Base-by-base conservation (phyloP, 37 sponge, comb jelly and placozoan genomes). In the Lycopodina hypogea region DNA sequence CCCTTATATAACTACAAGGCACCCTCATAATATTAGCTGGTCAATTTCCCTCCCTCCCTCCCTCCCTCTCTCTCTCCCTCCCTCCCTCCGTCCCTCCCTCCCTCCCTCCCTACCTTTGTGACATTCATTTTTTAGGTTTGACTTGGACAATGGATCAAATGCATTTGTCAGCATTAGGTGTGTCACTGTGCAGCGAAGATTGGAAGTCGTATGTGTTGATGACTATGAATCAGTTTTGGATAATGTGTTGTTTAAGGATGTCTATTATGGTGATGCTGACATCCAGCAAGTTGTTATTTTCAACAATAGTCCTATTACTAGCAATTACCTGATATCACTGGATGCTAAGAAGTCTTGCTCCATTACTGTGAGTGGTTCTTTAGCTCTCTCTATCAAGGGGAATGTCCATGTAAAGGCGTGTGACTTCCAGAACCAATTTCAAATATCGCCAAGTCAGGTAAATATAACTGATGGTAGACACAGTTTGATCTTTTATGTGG, bases 221-320 rank as follows among this genome's bases (percentile, higher is more conserved):
- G 66, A 65, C 29, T 2, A 9, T 26, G 45, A 70, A 56, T 58
- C 45, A 19, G 30, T 40, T 41, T 11, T 83, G 12, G 18, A 60
- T 53, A 34, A 26, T 42, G 48, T 92, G 3, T 19, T 65, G 8
- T 84, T 92, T 68, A 78, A 73, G 8, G 29, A 77, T 28, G 42
- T 72, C 29, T 92, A 92, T 68, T 92, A 92, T 77, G 89, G 81
- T 28, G 88, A 73, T 58, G 61, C 56, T 12, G 42, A 36, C 32
- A 23, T 30, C 42, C 72, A 36, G 19, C 0, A 23, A 14, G 81
- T 71, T 21, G 29, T 88, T 11, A 79, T 95, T 36, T 87, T 56
- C 58, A 95, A 95, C 42, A 78, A 91, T 45, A 85, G 95, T 83
- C 95, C 95, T 41, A 75, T 79, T 28, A 30, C 45, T 3, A 79